These are phyloP conservation scores for Bombylius discolor DNA, from an alignment of 2,888 invertebrate genomes.

Conservation along the genomic window DNA sequence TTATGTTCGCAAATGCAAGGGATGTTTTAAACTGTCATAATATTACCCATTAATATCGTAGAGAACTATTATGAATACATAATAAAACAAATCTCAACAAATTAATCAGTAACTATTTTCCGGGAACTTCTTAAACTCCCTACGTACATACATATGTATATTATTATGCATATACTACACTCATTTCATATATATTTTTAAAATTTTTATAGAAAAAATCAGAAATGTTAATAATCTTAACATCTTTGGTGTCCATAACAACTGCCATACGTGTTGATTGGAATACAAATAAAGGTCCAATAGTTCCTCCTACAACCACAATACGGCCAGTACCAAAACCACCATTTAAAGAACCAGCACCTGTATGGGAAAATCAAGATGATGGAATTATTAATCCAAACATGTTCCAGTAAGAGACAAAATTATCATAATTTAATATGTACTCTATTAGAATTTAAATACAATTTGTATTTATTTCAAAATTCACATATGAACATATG, in stretches of 20 bases:
- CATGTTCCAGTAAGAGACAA: constrained; percentile 41
- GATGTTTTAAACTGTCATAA: no score
- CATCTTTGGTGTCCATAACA: constrained; percentile 28
- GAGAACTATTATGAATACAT: no score
- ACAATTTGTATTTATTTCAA: not conserved
- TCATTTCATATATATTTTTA: not conserved
- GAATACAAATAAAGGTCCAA: constrained; percentile 48
- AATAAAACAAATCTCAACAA: no score
- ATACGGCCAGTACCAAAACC: constrained; percentile 38
- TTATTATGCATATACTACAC: no score
- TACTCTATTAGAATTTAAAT: not conserved
- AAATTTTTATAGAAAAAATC: not conserved
- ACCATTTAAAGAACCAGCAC: constrained; percentile 45
- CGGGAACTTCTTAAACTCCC: no score
- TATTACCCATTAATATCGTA: no score
- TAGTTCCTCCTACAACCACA: constrained; percentile 44
- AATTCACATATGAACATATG: no score
- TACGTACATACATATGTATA: no score
- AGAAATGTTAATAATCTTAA: not conserved
- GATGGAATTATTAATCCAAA: constrained; percentile 48
- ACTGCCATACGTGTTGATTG: constrained; percentile 48
- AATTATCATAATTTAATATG: not conserved
- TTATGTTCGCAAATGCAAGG: no score
- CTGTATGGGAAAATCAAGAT: constrained; percentile 47
- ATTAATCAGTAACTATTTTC: no score